Percentiles rank a stretch among this genome's conserved stretches.
These are phyloP conservation scores for Telmatherina bonti DNA, from an alignment of 2,797 vertebrate species.

Conservation along the genomic window DNA sequence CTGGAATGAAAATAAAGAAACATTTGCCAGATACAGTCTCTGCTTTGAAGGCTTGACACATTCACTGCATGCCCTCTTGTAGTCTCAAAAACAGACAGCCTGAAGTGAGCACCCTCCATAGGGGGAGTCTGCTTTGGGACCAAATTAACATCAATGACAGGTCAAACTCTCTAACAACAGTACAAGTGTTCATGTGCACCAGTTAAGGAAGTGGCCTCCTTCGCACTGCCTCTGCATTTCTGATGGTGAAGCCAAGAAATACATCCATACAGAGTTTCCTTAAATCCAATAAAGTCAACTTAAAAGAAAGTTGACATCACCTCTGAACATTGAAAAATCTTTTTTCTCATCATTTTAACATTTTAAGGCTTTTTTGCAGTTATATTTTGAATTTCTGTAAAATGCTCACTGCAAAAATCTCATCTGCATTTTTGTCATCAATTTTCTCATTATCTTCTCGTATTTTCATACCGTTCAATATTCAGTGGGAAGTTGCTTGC, in stretches of 20 bases:
- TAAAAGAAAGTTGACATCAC: conserved; percentile 11
- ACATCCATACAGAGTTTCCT: not conserved
- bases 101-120: conserved; percentile 24
- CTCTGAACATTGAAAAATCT: not conserved
- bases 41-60: conserved; percentile 37
- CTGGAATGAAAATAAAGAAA: conserved; percentile 28
- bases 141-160: conserved; percentile 52
- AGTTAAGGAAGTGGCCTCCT: conserved; percentile 56
- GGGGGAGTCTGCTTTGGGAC: conserved; percentile 45
- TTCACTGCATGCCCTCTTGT: conserved; percentile 20
- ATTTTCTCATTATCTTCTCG: not conserved
- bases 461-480: not conserved
- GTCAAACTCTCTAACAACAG: conserved; percentile 48
- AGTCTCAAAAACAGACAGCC: conserved; percentile 13
- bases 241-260: conserved; percentile 21
- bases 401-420: not conserved
- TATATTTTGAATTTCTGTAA: not conserved
- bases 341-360: not conserved
- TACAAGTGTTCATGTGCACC: conserved; percentile 57
- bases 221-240: conserved; percentile 31
- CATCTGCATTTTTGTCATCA: no score
- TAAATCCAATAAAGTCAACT: conserved; percentile 9
- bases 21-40: conserved; percentile 40
- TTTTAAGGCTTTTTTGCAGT: not conserved
- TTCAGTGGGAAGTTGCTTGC: not conserved